Percentiles rank a stretch among this genome's conserved stretches.
These are phyloP conservation scores for Thecocarcelia acutangulata DNA, from an alignment of 2,888 invertebrate species.

Conservation along the genomic window DNA sequence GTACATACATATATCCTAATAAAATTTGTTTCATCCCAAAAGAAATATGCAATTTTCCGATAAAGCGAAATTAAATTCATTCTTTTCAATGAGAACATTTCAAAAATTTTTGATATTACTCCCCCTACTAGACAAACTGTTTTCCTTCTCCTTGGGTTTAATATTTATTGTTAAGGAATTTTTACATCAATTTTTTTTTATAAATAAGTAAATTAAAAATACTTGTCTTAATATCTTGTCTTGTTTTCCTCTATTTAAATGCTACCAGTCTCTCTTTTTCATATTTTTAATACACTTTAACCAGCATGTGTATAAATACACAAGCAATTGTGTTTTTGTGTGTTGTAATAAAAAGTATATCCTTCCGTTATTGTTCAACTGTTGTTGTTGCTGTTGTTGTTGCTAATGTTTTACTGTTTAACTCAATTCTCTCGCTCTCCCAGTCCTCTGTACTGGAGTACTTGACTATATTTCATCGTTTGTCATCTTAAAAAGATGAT, in stretches of 20 bases:
- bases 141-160: background rate
- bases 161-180: constrained; percentile 49
- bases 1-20: no score
- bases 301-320: constrained; percentile 34
- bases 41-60: no score
- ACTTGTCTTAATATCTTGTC: constrained; percentile 71
- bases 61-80: no score
- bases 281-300: constrained; percentile 55
- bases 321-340: constrained; percentile 53
- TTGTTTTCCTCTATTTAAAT: constrained; percentile 33
- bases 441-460: constrained; percentile 41
- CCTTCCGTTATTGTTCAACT: constrained; percentile 65
- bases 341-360: constrained; percentile 58
- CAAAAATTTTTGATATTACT: background rate
- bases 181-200: constrained; percentile 29
- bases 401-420: constrained; percentile 51
- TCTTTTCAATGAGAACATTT: no score
- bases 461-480: constrained; percentile 69
- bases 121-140: constrained; percentile 11
- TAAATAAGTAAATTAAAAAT: constrained; percentile 74
- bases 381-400: constrained; percentile 52
- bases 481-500: constrained; percentile 70
- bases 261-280: constrained; percentile 36
- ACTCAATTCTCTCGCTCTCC: constrained; percentile 23
- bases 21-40: no score